These are phyloP conservation scores for Chamaetylas fuelleborni DNA, from an alignment of 2,113 vertebrate species.

Conservation along the genomic window DNA sequence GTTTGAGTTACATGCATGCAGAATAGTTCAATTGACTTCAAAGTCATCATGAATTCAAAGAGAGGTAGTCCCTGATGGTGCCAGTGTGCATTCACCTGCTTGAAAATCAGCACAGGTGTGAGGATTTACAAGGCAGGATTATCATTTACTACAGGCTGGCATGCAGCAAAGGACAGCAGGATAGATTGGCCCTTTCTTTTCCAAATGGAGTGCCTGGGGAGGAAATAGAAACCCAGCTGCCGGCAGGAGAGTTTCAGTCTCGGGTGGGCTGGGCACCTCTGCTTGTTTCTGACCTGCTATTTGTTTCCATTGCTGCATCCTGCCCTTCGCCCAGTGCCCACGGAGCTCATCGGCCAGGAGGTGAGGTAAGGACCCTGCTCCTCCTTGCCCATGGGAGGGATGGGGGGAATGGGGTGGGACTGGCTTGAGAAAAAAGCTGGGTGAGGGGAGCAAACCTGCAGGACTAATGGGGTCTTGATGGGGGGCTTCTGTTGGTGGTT, in stretches of 20 bases:
- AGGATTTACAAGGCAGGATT: neutral
- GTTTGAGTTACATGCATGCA: neutral
- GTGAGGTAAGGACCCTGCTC: constrained; percentile 85
- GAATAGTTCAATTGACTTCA: neutral
- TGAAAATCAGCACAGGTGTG: neutral
- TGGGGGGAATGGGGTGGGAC: accelerated
- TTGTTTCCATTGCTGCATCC: constrained; percentile 7
- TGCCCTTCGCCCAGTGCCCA: constrained; percentile 66
- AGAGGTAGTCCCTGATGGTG: neutral
- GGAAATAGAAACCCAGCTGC: neutral
- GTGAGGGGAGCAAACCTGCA: accelerated
- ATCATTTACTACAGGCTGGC: neutral
- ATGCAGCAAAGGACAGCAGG: neutral
- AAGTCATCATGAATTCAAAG: neutral
- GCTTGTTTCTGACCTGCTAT: neutral
- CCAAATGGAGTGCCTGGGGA: neutral
- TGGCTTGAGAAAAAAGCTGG: neutral
- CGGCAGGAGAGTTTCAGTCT: neutral
- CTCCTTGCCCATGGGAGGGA: neutral
- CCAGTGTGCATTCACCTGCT: neutral
- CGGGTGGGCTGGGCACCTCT: accelerated
- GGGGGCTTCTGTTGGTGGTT: neutral
- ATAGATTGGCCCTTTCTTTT: neutral
- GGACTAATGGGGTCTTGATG: neutral
- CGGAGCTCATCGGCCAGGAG: constrained; percentile 89